These are phyloP conservation scores for Macrophya annulata DNA, from an alignment of 2,888 invertebrate species.

Conservation along the genomic window DNA sequence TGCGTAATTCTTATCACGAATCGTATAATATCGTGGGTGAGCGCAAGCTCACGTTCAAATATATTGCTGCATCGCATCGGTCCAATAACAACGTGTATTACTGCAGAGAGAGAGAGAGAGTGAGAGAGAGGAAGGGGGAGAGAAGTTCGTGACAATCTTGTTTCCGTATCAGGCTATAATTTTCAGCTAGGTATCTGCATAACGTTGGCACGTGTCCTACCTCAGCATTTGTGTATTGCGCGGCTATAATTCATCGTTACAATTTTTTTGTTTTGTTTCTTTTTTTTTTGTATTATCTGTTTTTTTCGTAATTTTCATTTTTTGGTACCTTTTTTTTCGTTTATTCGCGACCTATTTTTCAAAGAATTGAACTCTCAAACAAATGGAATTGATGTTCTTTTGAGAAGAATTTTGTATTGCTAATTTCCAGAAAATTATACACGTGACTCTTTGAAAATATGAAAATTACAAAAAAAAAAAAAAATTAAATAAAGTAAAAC, in stretches of 20 bases:
- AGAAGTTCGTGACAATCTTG: constrained; percentile 65
- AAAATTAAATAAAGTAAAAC: no score
- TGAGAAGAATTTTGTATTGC: no score
- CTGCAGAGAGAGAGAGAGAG: not conserved
- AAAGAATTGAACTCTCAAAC: no score
- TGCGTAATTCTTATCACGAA: constrained; percentile 35
- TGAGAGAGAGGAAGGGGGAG: not conserved
- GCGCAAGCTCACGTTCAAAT: constrained; percentile 27
- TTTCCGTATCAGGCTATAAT: constrained; percentile 68
- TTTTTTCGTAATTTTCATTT: no score
- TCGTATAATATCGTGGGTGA: not conserved
- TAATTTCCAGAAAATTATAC: no score
- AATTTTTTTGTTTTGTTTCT: not conserved
- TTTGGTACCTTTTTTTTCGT: no score
- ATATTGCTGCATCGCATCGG: constrained; percentile 28
- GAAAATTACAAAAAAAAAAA: no score
- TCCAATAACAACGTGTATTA: constrained; percentile 17
- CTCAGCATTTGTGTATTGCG: constrained; percentile 18
- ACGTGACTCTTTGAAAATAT: no score
- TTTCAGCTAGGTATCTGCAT: constrained; percentile 63
- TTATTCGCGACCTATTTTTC: no score
- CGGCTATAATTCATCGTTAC: not conserved
- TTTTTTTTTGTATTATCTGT: not conserved
- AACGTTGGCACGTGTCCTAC: constrained; percentile 57
- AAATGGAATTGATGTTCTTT: no score